Evolutionary conservation across 2,888 invertebrate species (phyloP), one percentile per base, ranked within the genome.

Genomic region (Agonopterix heracliana): DNA sequence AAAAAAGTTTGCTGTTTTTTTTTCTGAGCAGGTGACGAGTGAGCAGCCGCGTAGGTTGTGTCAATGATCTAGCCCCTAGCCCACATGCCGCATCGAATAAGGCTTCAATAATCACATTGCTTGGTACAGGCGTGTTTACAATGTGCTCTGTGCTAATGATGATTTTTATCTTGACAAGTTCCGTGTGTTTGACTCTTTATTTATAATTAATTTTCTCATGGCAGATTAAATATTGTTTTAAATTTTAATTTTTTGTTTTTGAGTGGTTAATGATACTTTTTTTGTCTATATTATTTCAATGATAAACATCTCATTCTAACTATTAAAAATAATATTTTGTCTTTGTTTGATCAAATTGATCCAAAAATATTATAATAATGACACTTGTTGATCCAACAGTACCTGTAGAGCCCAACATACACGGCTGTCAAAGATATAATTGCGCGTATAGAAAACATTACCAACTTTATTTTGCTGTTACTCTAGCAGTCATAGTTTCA

Each of bases 11-110:
- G 62, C 41, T n/a, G 47, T 46, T 52, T 71, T 77, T 80, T 80
- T 80, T 76, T 61, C 60, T 59, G 49, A 74, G 85, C 87, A 88
- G 88, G 88, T 88, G 88, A 86, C 83, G 79, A 84, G 74, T 67
- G 57, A 56, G 71, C 68, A 71, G 70, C 60, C 76, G 83, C 72
- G 87, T 88, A 82, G 86, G 85, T 73, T 82, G 88, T 85, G 88
- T 88, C 88, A 88, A 84, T 85, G 88, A 78, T 86, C 88, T 81
- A 83, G 77, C 79, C 73, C 71, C 71, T 81, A 83, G 84, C 87
- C 87, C 87, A 88, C 88, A 87, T 86, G 86, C 81, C 83, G 71
- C 70, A 74, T 71, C 81, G 80, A 83, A 85, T 82, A 86, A 84
- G 84, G 83, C 83, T 77, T 76, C 77, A 71, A 77, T 86, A 84